Conservation (phyloP, 1,140 invertebrate species). For the Cephus cinctus region DNA sequence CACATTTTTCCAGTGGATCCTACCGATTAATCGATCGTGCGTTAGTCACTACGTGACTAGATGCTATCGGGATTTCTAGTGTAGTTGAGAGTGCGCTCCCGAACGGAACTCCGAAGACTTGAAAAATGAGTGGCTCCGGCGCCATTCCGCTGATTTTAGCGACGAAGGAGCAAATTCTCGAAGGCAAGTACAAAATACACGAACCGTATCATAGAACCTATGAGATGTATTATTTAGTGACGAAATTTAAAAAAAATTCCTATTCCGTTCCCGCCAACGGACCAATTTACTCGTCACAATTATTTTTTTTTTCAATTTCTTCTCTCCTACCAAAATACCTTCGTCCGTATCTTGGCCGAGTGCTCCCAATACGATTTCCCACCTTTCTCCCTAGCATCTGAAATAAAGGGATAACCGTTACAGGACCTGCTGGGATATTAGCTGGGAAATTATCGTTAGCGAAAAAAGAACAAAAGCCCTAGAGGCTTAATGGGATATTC, state of each 20-base stretch:
- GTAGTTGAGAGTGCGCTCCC: constrained; percentile 6
- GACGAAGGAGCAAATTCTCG: constrained; percentile 41
- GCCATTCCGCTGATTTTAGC: constrained; percentile 47
- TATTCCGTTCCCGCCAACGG: neutral
- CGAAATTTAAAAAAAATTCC: neutral
- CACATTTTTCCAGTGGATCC: no score
- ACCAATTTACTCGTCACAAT: neutral
- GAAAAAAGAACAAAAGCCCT: no score
- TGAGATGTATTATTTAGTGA: neutral
- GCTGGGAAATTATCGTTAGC: no score
- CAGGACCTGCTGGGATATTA: no score
- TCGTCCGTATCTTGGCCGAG: neutral
- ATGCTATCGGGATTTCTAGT: no score
- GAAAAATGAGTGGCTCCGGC: constrained; percentile 45
- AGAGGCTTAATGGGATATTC: no score
- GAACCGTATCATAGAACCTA: neutral
- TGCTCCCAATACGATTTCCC: neutral
- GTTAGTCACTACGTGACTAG: no score
- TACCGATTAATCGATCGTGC: no score
- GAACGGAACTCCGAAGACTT: neutral
- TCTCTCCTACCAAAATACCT: neutral
- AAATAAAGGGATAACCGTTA: neutral
- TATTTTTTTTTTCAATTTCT: neutral
- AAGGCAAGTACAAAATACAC: constrained; percentile 38
- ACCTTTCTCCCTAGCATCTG: neutral